Conservation (phyloP, 2,888 invertebrate genomes). For the Synergus laeviventris region DNA sequence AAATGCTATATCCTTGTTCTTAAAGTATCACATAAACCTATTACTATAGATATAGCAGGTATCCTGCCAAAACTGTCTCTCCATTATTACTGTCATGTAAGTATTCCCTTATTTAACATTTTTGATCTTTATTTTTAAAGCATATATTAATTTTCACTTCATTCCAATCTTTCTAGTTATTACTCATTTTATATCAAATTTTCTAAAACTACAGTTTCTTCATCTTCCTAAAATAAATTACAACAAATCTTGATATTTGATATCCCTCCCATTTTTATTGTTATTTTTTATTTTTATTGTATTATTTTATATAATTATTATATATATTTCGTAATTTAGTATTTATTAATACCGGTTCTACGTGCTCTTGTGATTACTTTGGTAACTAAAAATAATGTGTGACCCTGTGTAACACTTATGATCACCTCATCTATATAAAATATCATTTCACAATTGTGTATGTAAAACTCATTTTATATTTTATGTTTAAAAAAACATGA, state of each 20-base stretch:
- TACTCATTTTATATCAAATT: too few relatives aligned
- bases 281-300: too few relatives aligned
- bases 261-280: too few relatives aligned
- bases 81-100: slow-evolving; percentile 16
- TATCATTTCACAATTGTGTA: background rate
- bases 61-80: slow-evolving; percentile 21
- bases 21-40: slow-evolving; percentile 10
- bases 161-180: too few relatives aligned
- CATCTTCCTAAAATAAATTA: too few relatives aligned
- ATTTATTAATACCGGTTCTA: background rate
- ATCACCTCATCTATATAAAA: background rate
- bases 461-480: background rate
- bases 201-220: too few relatives aligned
- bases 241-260: too few relatives aligned
- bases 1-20: background rate
- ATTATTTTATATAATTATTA: background rate
- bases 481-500: background rate
- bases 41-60: slow-evolving; percentile 24
- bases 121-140: too few relatives aligned
- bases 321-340: background rate
- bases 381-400: background rate
- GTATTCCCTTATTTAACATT: background rate
- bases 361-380: background rate
- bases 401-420: background rate
- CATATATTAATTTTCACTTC: too few relatives aligned